Conservation (phyloP, 2,113 vertebrate species). For the Toxotes chatareus region DNA sequence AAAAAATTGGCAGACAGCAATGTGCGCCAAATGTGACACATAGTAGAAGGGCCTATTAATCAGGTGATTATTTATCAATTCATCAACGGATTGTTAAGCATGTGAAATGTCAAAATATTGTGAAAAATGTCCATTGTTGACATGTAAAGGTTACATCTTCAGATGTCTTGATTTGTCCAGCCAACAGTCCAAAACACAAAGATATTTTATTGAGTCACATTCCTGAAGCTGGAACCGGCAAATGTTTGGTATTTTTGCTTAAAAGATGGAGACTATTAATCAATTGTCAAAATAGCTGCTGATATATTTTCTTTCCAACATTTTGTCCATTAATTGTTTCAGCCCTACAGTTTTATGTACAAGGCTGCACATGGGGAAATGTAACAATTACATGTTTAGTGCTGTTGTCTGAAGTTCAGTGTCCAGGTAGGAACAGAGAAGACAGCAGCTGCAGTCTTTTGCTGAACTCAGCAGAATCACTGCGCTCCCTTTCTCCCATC, state of each 20-base stretch:
- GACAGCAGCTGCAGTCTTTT: constrained; percentile 5
- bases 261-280: too few relatives aligned
- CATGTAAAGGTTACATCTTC: not conserved
- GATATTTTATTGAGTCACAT: not conserved
- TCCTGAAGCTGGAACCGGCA: not conserved
- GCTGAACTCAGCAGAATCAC: constrained; percentile 32
- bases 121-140: not conserved
- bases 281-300: too few relatives aligned
- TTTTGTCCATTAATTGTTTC: not conserved
- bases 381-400: not conserved
- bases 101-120: too few relatives aligned
- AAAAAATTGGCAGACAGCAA: not conserved
- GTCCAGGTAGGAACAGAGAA: constrained; percentile 7
- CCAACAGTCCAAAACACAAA: too few relatives aligned
- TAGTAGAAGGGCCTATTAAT: not conserved
- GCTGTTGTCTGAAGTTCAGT: constrained; percentile 21
- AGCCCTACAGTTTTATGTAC: not conserved
- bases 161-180: too few relatives aligned
- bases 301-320: too few relatives aligned
- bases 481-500: constrained; percentile 6
- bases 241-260: not conserved
- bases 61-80: too few relatives aligned
- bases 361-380: not conserved
- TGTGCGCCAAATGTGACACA: not conserved
- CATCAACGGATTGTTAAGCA: too few relatives aligned